Conservation (phyloP, 2,113 vertebrate genomes). For the Mesoclemmys tuberculata region DNA sequence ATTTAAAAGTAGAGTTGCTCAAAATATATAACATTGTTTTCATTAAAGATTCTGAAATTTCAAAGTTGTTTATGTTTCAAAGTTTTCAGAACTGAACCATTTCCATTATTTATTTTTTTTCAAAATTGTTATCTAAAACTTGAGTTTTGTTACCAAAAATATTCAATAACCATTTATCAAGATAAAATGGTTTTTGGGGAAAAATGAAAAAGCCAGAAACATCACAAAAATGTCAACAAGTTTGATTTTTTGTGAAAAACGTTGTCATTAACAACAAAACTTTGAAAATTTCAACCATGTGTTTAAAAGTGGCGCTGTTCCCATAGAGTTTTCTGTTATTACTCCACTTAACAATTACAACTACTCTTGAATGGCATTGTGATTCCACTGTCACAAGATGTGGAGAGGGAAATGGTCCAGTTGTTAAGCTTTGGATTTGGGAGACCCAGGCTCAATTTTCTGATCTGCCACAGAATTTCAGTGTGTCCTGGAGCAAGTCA, state of each 20-base stretch:
- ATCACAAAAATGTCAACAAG: not conserved
- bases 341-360: not conserved
- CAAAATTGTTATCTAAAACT: not conserved
- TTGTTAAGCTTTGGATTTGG: not conserved
- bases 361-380: not conserved
- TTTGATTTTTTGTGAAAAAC: not conserved
- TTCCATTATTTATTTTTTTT: not conserved
- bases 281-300: not conserved
- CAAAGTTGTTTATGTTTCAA: not conserved
- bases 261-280: not conserved
- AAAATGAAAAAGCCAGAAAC: not conserved
- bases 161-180: not conserved
- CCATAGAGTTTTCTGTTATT: not conserved
- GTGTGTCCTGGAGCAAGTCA: fast-evolving
- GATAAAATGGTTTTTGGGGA: not conserved
- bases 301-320: not conserved
- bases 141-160: not conserved
- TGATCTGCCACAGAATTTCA: not conserved
- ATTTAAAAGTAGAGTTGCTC: not conserved
- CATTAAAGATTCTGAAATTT: not conserved
- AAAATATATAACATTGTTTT: not conserved
- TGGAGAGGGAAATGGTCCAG: not conserved
- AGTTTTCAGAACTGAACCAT: not conserved
- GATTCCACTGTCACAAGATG: not conserved
- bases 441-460: not conserved